Conservation (phyloP, 2,113 vertebrate species). For the Excalfactoria chinensis region DNA sequence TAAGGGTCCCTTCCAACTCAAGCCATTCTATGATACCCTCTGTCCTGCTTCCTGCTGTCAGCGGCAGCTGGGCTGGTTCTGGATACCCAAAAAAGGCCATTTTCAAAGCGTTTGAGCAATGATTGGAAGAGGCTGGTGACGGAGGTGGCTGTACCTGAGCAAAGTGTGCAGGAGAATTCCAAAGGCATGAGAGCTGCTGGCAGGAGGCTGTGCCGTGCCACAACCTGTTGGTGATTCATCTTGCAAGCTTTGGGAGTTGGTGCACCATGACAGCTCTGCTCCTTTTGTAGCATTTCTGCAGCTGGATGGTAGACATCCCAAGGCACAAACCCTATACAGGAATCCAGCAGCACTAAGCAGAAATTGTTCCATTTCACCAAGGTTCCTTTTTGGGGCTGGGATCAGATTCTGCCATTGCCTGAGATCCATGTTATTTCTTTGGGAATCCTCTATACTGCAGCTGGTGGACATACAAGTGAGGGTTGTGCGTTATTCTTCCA, state of each 20-base stretch:
- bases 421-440: neutral
- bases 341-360: neutral
- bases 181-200: conserved; percentile 41
- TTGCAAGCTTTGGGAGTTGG: conserved; percentile 7
- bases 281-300: conserved; percentile 2
- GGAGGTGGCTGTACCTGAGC: conserved; percentile 14
- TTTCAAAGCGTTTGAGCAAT: neutral
- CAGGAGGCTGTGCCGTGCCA: neutral
- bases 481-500: rapidly evolving
- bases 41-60: neutral
- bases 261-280: neutral
- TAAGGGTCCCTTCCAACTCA: too few species aligned
- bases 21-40: neutral
- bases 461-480: rapidly evolving
- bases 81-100: neutral
- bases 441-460: neutral
- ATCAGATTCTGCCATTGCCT: too few species aligned
- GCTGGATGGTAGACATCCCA: neutral
- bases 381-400: neutral
- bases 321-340: neutral
- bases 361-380: neutral
- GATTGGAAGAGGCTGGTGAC: neutral
- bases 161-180: neutral
- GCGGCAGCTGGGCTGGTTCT: neutral
- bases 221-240: conserved; percentile 32